Evolutionary conservation across 2,113 vertebrate species (phyloP).

Genomic region (Pachypanchax playfairii): DNA sequence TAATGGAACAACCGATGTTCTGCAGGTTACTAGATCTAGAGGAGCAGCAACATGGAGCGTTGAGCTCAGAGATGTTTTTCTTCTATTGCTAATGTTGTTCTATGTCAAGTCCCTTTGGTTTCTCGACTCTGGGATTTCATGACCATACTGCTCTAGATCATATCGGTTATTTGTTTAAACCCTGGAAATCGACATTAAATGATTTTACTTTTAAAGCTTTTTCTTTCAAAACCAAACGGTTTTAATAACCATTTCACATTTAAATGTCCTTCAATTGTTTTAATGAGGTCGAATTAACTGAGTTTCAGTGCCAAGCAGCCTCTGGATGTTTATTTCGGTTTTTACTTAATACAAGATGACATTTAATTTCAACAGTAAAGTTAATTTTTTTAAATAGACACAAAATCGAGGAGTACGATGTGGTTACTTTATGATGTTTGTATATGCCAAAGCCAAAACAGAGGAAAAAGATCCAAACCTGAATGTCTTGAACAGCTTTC

Average conservation of each 20-base stretch:
- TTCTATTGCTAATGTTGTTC: conserved; percentile 8
- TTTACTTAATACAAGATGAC: conserved; percentile 61
- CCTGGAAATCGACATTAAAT: conserved; percentile 54
- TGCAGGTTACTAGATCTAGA: too few relatives aligned
- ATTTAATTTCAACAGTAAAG: background rate
- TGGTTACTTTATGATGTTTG: background rate
- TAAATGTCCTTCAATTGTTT: conserved; percentile 50
- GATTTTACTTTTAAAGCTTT: conserved; percentile 57
- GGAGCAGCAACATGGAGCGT: too few relatives aligned
- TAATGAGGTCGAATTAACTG: conserved; percentile 30
- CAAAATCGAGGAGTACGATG: background rate
- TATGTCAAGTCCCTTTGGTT: conserved; percentile 20
- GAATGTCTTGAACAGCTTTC: conserved; percentile 49
- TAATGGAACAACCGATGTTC: too few relatives aligned
- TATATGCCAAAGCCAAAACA: conserved; percentile 12
- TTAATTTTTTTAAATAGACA: conserved; percentile 20
- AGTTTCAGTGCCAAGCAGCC: conserved; percentile 41
- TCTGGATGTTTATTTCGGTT: conserved; percentile 56
- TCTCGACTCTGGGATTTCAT: conserved; percentile 55
- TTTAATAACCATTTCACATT: conserved; percentile 67
- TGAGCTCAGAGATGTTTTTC: conserved; percentile 20
- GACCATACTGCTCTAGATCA: conserved; percentile 71
- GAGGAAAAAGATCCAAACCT: conserved; percentile 33
- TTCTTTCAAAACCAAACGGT: conserved; percentile 70
- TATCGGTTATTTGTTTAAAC: conserved; percentile 29